phyloP scores from a whole-genome alignment of 2,888 invertebrate genomes.

The Bruchidius siliquastri region DNA sequence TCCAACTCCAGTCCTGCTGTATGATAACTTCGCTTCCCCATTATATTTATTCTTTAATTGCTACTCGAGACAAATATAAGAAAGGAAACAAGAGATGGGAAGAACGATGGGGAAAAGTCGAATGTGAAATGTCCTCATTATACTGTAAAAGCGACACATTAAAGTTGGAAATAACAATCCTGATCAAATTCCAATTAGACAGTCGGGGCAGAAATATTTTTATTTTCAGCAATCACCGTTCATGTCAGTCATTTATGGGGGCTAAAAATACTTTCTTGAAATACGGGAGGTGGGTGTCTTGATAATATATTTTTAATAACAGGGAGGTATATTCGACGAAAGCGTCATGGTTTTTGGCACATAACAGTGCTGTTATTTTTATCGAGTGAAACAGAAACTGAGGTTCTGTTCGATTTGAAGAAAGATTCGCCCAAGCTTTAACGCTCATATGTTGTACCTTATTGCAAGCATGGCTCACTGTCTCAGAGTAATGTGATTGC shows the following conservation, averaged over 20 bases:
- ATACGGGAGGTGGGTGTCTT: slow-evolving; percentile 27
- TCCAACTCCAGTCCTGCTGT: background rate
- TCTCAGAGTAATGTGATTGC: too few species aligned
- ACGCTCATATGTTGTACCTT: too few species aligned
- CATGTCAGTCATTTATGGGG: slow-evolving; percentile 35
- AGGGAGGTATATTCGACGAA: too few species aligned
- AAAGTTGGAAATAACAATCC: slow-evolving; percentile 24
- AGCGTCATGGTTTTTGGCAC: too few species aligned
- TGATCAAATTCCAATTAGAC: slow-evolving; percentile 37
- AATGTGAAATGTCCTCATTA: slow-evolving; percentile 24
- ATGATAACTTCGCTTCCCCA: background rate
- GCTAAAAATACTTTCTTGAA: slow-evolving; percentile 15
- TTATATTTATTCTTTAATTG: slow-evolving; percentile 17
- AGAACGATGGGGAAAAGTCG: slow-evolving; percentile 16
- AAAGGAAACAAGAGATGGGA: slow-evolving; percentile 4
- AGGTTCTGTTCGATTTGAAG: too few species aligned
- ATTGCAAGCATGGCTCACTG: too few species aligned
- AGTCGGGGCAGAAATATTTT: slow-evolving; percentile 32
- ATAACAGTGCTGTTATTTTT: too few species aligned
- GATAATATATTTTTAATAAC: too few species aligned
- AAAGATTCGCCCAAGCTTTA: too few species aligned
- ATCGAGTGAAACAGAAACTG: too few species aligned
- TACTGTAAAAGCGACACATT: slow-evolving; percentile 15
- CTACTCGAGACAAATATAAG: slow-evolving; percentile 17
- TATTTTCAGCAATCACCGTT: slow-evolving; percentile 30